Evolutionary conservation across 2,113 vertebrate species (phyloP), one percentile per base, ranked within the genome.

Genomic region (Cyprinodon tularosa): DNA sequence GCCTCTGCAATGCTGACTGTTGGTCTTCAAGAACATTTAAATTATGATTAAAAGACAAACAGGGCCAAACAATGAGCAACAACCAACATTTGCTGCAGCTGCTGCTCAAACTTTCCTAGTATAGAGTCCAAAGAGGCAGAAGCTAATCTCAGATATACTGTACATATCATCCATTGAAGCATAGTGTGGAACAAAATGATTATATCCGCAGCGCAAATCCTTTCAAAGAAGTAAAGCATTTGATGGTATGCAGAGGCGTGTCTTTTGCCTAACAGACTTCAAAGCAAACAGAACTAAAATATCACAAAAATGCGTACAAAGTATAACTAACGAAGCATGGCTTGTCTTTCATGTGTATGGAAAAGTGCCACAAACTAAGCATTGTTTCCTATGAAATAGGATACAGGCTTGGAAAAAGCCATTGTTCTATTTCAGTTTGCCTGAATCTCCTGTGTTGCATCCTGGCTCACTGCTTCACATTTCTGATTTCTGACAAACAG

Each of bases 391-490:
- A 68, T 91, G 91, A 90, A 92, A 88, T 86, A 77, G 88, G 82
- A 90, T 83, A 73, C 80, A 61, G 79, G 77, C 76, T 83, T 77
- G 87, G 73, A 81, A 86, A 57, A 78, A 83, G 62, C 66, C 71
- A 93, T 93, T 94, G 92, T 93, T 93, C 87, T 92, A 84, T 91
- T 92, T 91, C 89, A 76, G 88, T 87, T 90, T 83, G 85, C 87
- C 83, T 86, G 80, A 92, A 86, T 88, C 91, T 88, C 84, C 74
- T 83, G 77, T 83, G 81, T 83, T 86, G 86, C 84, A 72, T 67
- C 78, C 85, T 86, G 89, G 79, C 89, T 87, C 64, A 22, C 66
- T 22, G 74, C 86, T 85, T 77, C 84, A 80, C 81, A 74, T 69
- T 79, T 69, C 86, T 85, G 80, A 90, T 85, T 93, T 93, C 85